Evolutionary conservation across 2,113 vertebrate species (phyloP), one percentile per base, ranked within the genome.

Genomic region (Zapornia atra): DNA sequence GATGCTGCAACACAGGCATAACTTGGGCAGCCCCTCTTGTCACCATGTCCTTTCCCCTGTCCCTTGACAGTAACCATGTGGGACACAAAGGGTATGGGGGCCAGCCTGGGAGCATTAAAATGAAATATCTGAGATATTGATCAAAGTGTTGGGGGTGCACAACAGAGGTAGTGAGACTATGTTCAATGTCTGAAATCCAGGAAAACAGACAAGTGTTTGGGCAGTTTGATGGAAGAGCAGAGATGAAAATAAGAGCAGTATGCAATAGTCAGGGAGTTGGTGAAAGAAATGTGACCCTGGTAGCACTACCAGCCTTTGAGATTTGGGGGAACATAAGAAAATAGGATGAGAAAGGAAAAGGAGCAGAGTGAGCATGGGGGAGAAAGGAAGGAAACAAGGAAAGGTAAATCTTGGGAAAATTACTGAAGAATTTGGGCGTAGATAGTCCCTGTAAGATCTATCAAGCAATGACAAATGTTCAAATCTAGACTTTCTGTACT

Each of bases 251-350:
- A 70, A n/a, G 24, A 21, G 18, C 15, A 48, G 9, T 15, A 53
- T 22, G 6, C 11, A 36, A 1, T 15, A 40, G 57, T 7, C 5
- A 40, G 11, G 6, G 71, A 82, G 50, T 0, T 15, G 8, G 5
- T 81, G 24, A 61, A 69, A 61, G 34, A 69, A 73, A 44, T 7
- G 4, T 60, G 26, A 78, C 5, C 6, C 24, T 48, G 9, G 38
- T 22, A 57, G 15, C 40, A 70, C 6, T 25, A 7, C 25, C 15
- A 81, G 65, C 36, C 12, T 50, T 40, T 72, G 24, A 86, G 31
- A 76, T 38, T 12, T 44, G 31, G 20, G 20, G 16, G 16, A 8
- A 63, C 4, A 7, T 33, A 25, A 12, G 17, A 86, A 88, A 71
- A 40, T 26, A 51, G 14, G 17, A 38, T 24, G 54, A 21, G 10